Percentiles rank a stretch among this genome's conserved stretches.
These are phyloP conservation scores for Carcharodon carcharias DNA, from an alignment of 2,797 vertebrate species.

Conservation along the genomic window DNA sequence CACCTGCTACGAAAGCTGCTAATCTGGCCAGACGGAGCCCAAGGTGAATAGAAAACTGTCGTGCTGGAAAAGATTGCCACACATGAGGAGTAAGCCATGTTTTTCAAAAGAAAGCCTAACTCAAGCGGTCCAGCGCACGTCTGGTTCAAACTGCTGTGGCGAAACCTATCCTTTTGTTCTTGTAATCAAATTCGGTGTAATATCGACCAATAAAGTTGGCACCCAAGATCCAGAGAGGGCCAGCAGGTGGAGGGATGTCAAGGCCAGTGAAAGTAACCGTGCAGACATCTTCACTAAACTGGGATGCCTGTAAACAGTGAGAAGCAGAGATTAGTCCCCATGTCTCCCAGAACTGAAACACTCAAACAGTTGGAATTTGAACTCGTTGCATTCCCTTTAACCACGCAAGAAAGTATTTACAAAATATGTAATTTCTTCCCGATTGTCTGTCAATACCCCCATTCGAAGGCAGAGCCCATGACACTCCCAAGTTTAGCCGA, in stretches of 20 bases:
- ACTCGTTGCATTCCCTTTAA: background rate
- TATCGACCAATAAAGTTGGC: constrained; percentile 90
- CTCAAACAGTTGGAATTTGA: background rate
- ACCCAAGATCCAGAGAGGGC: constrained; percentile 87
- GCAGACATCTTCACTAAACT: constrained; percentile 71
- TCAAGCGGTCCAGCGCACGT: background rate
- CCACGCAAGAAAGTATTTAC: background rate
- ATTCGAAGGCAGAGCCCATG: background rate
- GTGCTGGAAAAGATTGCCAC: background rate
- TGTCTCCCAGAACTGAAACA: background rate
- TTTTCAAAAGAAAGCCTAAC: background rate
- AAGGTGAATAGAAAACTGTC: background rate
- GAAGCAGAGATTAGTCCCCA: background rate
- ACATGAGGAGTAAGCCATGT: background rate
- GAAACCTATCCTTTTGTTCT: constrained; percentile 86
- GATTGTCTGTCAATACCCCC: background rate
- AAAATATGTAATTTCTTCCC: background rate
- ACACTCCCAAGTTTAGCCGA: background rate
- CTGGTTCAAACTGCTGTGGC: constrained; percentile 74
- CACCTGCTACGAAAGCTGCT: background rate
- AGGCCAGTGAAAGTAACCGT: constrained; percentile 74
- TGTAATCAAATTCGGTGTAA: constrained; percentile 89
- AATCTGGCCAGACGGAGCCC: background rate
- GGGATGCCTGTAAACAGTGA: constrained; percentile 64
- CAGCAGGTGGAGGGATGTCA: constrained; percentile 81